Percentiles rank a stretch among this genome's conserved stretches.
Conservation (phyloP, 2,888 invertebrate species). For the Taenaris catops region DNA sequence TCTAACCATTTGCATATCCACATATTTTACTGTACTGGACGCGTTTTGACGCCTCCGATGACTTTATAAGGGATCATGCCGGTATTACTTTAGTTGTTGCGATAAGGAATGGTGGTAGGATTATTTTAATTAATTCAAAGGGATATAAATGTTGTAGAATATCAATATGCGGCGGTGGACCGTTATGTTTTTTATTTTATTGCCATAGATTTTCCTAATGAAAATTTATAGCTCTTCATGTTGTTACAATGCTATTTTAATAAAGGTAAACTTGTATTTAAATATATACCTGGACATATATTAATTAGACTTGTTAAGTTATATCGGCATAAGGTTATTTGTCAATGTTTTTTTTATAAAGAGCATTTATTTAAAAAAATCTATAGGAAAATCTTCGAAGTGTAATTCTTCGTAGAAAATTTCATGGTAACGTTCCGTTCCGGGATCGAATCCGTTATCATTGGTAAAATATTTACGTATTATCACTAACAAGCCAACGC, state of each 20-base stretch:
- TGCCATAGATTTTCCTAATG: slow-evolving; percentile 15
- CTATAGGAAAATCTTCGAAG: too few relatives aligned
- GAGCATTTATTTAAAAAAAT: too few relatives aligned
- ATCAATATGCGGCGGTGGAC: slow-evolving; percentile 5
- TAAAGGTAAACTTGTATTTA: slow-evolving; percentile 13
- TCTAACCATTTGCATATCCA: slow-evolving; percentile 55
- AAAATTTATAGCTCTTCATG: slow-evolving; percentile 17
- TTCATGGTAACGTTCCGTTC: too few relatives aligned
- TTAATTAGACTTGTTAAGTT: slow-evolving; percentile 4
- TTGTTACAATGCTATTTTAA: slow-evolving; percentile 11
- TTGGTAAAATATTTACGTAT: too few relatives aligned
- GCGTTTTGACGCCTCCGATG: slow-evolving; percentile 50
- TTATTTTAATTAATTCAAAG: slow-evolving; percentile 27
- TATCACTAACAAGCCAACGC: too few relatives aligned
- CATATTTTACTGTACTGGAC: slow-evolving; percentile 44
- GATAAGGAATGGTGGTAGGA: slow-evolving; percentile 29
- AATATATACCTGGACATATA: slow-evolving; percentile 7
- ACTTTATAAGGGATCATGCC: slow-evolving; percentile 50
- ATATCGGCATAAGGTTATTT: slow-evolving; percentile 3
- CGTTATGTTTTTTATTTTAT: slow-evolving; percentile 13
- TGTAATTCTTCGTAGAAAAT: too few relatives aligned
- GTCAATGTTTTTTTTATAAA: slow-evolving; percentile 6
- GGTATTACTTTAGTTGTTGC: slow-evolving; percentile 35
- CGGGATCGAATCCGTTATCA: too few relatives aligned
- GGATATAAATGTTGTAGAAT: slow-evolving; percentile 14